A percentile compares a stretch with the other conserved stretches of the same genome.
These are phyloP conservation scores for Habropoda laboriosa DNA, from an alignment of 1,140 invertebrate genomes.

Conservation along the genomic window DNA sequence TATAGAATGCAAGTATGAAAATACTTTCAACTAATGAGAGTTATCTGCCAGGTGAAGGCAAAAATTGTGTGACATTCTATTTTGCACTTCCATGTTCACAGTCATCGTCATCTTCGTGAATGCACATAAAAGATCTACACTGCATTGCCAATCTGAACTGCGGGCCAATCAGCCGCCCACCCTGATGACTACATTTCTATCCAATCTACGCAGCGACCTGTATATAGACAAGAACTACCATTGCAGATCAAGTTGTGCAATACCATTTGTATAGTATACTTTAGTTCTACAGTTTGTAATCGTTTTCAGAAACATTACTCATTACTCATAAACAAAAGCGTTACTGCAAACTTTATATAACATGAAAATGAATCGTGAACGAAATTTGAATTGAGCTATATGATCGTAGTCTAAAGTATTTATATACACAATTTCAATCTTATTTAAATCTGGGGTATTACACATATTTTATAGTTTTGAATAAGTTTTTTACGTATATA, in stretches of 20 bases:
- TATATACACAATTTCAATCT: slow-evolving; percentile 27
- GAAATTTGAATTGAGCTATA: slow-evolving; percentile 33
- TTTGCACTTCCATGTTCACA: slow-evolving; percentile 80
- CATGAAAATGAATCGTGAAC: slow-evolving; percentile 37
- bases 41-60: slow-evolving; percentile 44
- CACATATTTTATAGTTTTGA: slow-evolving; percentile 28
- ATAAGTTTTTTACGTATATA: slow-evolving; percentile 44
- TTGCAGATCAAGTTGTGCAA: slow-evolving; percentile 71
- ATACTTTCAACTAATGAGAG: slow-evolving; percentile 64
- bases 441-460: slow-evolving; percentile 47
- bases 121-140: slow-evolving; percentile 79
- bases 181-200: slow-evolving; percentile 78
- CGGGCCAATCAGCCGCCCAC: slow-evolving; percentile 75
- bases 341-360: slow-evolving; percentile 49
- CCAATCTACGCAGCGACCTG: slow-evolving; percentile 79
- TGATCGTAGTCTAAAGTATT: slow-evolving; percentile 37
- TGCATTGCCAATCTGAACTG: slow-evolving; percentile 78
- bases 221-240: slow-evolving; percentile 74
- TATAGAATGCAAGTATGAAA: slow-evolving; percentile 59
- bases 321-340: slow-evolving; percentile 45
- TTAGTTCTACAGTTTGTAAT: slow-evolving; percentile 63
- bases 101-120: slow-evolving; percentile 81
- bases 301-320: slow-evolving; percentile 57
- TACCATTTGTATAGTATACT: slow-evolving; percentile 71
- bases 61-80: slow-evolving; percentile 75